Conservation (phyloP, 2,797 vertebrate species). For the Nyctibius grandis region DNA sequence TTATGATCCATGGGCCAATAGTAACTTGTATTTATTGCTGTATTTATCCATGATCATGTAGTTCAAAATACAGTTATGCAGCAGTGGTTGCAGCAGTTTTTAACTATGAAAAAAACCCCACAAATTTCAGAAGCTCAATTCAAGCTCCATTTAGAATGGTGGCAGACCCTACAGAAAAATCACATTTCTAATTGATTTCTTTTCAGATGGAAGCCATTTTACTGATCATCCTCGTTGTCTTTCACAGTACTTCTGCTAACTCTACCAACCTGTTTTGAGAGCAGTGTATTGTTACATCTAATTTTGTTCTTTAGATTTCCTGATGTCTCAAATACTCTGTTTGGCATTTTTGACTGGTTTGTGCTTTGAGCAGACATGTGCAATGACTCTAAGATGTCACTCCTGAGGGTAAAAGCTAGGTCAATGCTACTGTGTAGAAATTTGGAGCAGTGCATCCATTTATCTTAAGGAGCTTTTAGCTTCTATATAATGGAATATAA, state of each 20-base stretch:
- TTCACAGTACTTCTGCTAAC: neutral
- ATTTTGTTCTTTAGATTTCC: neutral
- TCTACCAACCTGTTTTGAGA: neutral
- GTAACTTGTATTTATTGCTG: neutral
- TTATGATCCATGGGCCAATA: neutral
- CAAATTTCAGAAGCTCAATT: neutral
- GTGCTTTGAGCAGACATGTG: neutral
- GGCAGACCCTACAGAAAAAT: neutral
- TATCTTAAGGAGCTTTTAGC: neutral
- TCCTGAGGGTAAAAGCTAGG: neutral
- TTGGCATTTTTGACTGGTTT: neutral
- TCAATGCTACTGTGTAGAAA: neutral
- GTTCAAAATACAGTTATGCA: neutral
- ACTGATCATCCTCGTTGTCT: neutral
- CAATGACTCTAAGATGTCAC: neutral
- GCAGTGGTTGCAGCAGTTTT: neutral
- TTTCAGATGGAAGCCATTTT: neutral
- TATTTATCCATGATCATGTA: neutral
- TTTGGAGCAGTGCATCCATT: neutral
- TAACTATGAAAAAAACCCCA: neutral
- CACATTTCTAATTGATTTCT: neutral
- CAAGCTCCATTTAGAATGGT: neutral
- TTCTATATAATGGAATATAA: neutral
- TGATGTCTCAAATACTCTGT: neutral
- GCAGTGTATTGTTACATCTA: neutral